Evolutionary conservation across 1,140 invertebrate species (phyloP).

Genomic region (Adoxophyes honmai): DNA sequence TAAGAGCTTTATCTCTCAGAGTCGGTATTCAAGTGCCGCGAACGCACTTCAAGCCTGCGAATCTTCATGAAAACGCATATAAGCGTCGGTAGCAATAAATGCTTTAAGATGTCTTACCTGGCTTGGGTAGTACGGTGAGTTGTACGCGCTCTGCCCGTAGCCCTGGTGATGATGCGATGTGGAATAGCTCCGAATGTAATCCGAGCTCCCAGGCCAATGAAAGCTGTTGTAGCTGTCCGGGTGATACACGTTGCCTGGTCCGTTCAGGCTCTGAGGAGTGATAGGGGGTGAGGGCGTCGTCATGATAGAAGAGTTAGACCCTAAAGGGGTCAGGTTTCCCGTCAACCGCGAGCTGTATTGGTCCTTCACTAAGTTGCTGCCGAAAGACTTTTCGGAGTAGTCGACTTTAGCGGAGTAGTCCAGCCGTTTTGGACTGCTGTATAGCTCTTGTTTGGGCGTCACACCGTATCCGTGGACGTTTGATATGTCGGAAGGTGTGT

Average conservation of each 20-base stretch:
- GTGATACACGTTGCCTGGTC: slow-evolving; percentile 72
- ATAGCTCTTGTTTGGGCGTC: slow-evolving; percentile 66
- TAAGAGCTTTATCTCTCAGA: too few species aligned
- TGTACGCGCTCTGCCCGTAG: slow-evolving; percentile 80
- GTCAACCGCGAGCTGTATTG: slow-evolving; percentile 66
- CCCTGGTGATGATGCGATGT: slow-evolving; percentile 76
- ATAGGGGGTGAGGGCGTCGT: slow-evolving; percentile 82
- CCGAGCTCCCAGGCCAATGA: slow-evolving; percentile 76
- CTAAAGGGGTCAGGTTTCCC: slow-evolving; percentile 80
- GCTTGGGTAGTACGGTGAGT: slow-evolving; percentile 74
- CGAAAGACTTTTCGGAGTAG: slow-evolving; percentile 62
- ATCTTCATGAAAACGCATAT: too few species aligned
- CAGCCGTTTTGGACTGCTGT: slow-evolving; percentile 63
- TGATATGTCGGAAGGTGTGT: slow-evolving; percentile 57
- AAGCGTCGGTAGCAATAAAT: too few species aligned
- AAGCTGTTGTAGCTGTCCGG: slow-evolving; percentile 78
- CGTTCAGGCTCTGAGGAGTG: slow-evolving; percentile 76
- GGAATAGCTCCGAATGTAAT: slow-evolving; percentile 71
- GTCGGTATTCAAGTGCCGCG: too few species aligned
- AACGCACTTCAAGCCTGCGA: too few species aligned
- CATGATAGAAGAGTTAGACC: slow-evolving; percentile 81
- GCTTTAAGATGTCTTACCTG: slow-evolving; percentile 46
- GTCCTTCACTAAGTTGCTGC: slow-evolving; percentile 62
- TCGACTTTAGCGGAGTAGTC: slow-evolving; percentile 66
- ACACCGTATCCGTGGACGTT: slow-evolving; percentile 65